phyloP scores from a whole-genome alignment of 1,140 invertebrate genomes.

The Plutomurus gul region DNA sequence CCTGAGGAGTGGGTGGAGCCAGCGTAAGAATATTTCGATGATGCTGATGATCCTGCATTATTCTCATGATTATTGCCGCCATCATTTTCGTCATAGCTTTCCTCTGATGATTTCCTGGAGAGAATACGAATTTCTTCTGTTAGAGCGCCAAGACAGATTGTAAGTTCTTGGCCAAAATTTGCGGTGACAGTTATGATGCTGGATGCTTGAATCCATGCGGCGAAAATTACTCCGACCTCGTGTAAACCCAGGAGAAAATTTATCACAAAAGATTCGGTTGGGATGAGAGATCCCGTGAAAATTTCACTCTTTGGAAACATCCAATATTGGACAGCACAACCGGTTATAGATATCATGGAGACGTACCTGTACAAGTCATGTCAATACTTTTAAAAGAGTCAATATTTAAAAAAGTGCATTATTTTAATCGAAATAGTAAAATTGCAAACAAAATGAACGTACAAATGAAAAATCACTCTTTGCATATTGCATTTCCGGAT shows the following conservation, averaged over 20 bases:
- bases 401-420: no score
- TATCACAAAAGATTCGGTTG: not conserved
- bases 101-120: not conserved
- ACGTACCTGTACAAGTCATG: no score
- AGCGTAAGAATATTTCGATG: no score
- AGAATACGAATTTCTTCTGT: not conserved
- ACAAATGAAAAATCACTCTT: no score
- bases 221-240: conserved; percentile 33
- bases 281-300: not conserved
- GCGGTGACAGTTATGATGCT: not conserved
- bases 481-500: no score
- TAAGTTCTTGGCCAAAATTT: not conserved
- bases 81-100: no score
- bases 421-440: no score
- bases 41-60: not conserved
- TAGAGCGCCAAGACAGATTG: not conserved
- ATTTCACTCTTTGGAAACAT: conserved; percentile 26
- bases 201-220: not conserved
- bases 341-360: no score
- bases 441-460: no score
- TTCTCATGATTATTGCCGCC: not conserved
- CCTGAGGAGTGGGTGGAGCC: no score
- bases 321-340: conserved; percentile 9
- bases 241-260: conserved; percentile 7
- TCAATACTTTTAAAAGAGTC: no score